These are phyloP conservation scores for Talpa occidentalis DNA, from an alignment of 2,113 vertebrate genomes.

Conservation along the genomic window DNA sequence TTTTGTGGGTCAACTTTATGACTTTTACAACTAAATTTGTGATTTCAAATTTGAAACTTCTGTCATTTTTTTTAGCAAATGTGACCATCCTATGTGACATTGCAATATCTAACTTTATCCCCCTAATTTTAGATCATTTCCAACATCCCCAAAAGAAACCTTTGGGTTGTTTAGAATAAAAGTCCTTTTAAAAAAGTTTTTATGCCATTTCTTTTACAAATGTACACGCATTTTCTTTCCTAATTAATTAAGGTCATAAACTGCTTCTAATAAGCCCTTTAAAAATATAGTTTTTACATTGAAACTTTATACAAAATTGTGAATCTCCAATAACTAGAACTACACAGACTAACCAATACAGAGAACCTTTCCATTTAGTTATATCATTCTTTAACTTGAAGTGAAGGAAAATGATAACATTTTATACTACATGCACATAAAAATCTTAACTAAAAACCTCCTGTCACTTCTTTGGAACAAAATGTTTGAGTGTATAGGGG, in stretches of 20 bases:
- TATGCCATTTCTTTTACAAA: not conserved
- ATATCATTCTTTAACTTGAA: not conserved
- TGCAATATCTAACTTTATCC: not conserved
- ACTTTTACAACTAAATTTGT: not conserved
- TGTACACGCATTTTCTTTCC: not conserved
- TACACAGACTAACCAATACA: not conserved
- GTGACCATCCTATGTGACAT: not conserved
- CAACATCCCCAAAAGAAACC: not conserved
- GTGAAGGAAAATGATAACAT: not conserved
- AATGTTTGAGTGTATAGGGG: too few species aligned
- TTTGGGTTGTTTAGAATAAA: not conserved
- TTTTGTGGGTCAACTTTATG: not conserved
- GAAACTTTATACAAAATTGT: not conserved
- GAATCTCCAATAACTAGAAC: not conserved
- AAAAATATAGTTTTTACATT: not conserved
- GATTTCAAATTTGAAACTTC: slow-evolving; percentile 14
- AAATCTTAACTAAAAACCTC: not conserved
- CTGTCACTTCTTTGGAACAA: not conserved
- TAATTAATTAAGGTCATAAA: not conserved
- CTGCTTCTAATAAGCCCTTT: not conserved
- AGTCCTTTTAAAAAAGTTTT: not conserved
- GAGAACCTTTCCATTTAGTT: not conserved
- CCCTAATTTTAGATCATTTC: not conserved
- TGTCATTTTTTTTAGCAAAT: slow-evolving; percentile 29
- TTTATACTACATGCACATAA: not conserved